A percentile compares a stretch with the other conserved stretches of the same genome.
These are phyloP conservation scores for Ptychoptera contaminata DNA, from an alignment of 2,888 invertebrate species.

Conservation along the genomic window DNA sequence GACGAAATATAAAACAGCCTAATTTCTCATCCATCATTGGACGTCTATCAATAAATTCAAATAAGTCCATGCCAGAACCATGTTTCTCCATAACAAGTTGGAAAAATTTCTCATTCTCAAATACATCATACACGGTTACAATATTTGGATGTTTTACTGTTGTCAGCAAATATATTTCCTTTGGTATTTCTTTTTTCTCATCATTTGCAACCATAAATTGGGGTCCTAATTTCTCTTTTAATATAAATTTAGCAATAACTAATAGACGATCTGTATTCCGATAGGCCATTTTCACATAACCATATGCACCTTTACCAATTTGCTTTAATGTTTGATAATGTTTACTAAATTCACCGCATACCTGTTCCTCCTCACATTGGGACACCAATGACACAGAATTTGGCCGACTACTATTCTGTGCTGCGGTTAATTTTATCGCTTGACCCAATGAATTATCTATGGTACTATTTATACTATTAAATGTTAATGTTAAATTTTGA, in stretches of 20 bases:
- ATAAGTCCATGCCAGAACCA: constrained; percentile 59
- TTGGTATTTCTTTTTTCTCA: constrained; percentile 38
- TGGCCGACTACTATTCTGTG: constrained; percentile 30
- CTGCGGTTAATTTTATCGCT: constrained; percentile 17
- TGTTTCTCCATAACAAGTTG: constrained; percentile 67
- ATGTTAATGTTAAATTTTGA: constrained; percentile 28
- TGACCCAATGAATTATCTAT: constrained; percentile 25
- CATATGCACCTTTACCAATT: constrained; percentile 51
- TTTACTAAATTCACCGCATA: constrained; percentile 39
- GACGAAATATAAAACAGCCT: constrained; percentile 53
- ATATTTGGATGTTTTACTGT: constrained; percentile 51
- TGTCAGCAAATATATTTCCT: constrained; percentile 49
- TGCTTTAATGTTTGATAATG: constrained; percentile 45
- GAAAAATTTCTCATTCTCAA: constrained; percentile 50
- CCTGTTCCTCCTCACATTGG: constrained; percentile 37
- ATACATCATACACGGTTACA: constrained; percentile 48
- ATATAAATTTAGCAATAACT: constrained; percentile 55
- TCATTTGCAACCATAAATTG: constrained; percentile 35
- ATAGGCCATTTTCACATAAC: constrained; percentile 52
- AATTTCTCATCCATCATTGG: constrained; percentile 50
- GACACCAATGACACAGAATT: constrained; percentile 39
- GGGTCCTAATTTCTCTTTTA: constrained; percentile 37
- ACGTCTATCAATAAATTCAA: constrained; percentile 58
- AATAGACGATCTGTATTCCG: constrained; percentile 41
- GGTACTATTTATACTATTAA: constrained; percentile 30